Conservation (phyloP, 2,797 vertebrate species). For the Astyanax mexicanus region DNA sequence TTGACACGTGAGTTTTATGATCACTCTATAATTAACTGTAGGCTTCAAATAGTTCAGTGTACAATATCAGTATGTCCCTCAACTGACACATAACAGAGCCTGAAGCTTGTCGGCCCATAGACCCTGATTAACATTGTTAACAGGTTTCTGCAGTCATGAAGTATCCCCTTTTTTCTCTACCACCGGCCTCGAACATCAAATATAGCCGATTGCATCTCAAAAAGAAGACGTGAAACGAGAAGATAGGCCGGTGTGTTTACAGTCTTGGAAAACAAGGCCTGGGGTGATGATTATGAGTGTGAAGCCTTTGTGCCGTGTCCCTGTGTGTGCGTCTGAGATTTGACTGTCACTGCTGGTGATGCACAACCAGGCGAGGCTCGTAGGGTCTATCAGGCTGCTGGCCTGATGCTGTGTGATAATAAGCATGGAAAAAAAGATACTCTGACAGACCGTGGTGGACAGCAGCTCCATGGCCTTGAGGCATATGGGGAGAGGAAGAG, state of each 20-base stretch:
- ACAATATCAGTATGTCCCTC: too few relatives aligned
- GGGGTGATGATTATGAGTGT: conserved; percentile 33
- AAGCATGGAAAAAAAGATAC: conserved; percentile 25
- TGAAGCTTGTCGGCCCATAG: not conserved
- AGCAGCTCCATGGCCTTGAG: conserved; percentile 25
- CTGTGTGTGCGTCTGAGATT: conserved; percentile 9
- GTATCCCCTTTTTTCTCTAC: not conserved
- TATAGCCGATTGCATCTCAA: not conserved
- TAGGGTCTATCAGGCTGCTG: conserved; percentile 12
- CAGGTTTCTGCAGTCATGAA: not conserved
- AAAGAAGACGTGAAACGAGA: conserved; percentile 11
- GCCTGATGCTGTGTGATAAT: conserved; percentile 39
- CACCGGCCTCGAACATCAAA: not conserved
- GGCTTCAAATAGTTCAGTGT: too few relatives aligned
- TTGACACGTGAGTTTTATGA: too few relatives aligned
- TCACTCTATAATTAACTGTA: too few relatives aligned
- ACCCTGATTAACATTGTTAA: not conserved
- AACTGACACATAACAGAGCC: not conserved
- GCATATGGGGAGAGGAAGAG: not conserved
- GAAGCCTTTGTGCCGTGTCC: conserved; percentile 3
- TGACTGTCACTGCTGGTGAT: conserved; percentile 31
- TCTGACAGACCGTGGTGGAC: conserved; percentile 34
- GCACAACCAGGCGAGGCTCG: conserved; percentile 14
- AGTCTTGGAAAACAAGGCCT: conserved; percentile 35
- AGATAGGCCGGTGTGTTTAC: conserved; percentile 41